Evolutionary conservation across 2,113 vertebrate species (phyloP), one percentile per base, ranked within the genome.

Genomic region (Myotis yumanensis): DNA sequence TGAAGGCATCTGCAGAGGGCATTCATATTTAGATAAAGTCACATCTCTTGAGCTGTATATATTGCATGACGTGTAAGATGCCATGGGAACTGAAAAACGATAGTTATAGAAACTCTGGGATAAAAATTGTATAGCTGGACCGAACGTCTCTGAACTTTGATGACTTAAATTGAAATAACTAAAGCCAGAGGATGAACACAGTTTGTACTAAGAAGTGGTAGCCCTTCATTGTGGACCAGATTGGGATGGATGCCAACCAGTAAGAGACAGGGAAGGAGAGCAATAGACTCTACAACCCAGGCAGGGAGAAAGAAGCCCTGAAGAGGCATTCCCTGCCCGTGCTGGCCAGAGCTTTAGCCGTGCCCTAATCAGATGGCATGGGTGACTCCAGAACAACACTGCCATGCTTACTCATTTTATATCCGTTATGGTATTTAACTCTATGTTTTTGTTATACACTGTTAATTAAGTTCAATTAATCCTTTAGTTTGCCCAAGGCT

Each of bases 21-120:
- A 52, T 76, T 75, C 62, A 15, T 66, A 84, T 89, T 92, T 86
- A 95, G 75, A 82, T 76, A 62, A 62, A 81, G 75, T 82, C n/a
- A 54, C 12, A 46, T 89, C 80, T 89, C 66, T 89, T 66, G n/a
- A 71, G 43, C 68, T 69, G 43, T 77, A 62, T 81, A 4, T 52
- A 71, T 71, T 43, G 4, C 40, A 28, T 64, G 73, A 86, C 2
- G 2, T 87, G 23, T 82, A 72, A 86, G 89, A 73, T 59, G 80
- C 68, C 28, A 69, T 37, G 20, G 75, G 68, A 93, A 64, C 23
- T 11, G 28, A 62, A 69, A 86, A 64, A 64, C 11, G 30, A 18
- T 22, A 90, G 43, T 64, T 54, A 77, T 72, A 52, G 62, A 69
- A 87, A 83, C 86, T 77, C 48, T 71, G 28, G 71, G 52, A 79